phyloP scores from a whole-genome alignment of 2,113 vertebrate species.

The Misgurnus anguillicaudatus region DNA sequence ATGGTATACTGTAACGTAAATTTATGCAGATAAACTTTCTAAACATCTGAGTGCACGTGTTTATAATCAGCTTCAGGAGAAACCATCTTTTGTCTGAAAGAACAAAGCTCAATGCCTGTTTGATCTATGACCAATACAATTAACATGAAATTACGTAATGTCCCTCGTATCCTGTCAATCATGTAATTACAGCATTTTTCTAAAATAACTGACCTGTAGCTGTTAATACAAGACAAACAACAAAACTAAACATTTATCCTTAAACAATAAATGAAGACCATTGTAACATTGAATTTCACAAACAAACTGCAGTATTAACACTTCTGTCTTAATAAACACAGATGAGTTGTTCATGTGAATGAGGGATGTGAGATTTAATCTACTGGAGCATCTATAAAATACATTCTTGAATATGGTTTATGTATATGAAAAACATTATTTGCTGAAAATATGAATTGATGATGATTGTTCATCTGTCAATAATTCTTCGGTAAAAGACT shows the following conservation, averaged over 20 bases:
- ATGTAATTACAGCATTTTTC: neutral
- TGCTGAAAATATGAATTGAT: too few relatives aligned
- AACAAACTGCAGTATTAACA: neutral
- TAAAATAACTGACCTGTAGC: conserved; percentile 20
- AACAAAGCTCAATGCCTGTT: neutral
- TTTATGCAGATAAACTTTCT: too few relatives aligned
- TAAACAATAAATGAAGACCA: neutral
- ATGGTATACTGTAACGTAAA: neutral
- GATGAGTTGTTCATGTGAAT: neutral
- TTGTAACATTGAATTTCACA: neutral
- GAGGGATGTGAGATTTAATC: too few relatives aligned
- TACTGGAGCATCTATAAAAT: too few relatives aligned
- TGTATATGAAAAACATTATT: too few relatives aligned
- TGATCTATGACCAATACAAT: conserved; percentile 2
- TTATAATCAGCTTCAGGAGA: conserved; percentile 4
- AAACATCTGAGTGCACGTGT: too few relatives aligned
- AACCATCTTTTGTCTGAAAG: neutral
- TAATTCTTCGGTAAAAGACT: too few relatives aligned
- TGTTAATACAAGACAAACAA: neutral
- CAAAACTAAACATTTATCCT: neutral
- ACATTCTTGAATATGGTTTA: too few relatives aligned
- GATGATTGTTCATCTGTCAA: too few relatives aligned
- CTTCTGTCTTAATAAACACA: too few relatives aligned
- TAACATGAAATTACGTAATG: neutral
- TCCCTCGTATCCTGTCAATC: conserved; percentile 1